phyloP scores from a whole-genome alignment of 2,113 vertebrate genomes.

The human (Homo sapiens) region DNA sequence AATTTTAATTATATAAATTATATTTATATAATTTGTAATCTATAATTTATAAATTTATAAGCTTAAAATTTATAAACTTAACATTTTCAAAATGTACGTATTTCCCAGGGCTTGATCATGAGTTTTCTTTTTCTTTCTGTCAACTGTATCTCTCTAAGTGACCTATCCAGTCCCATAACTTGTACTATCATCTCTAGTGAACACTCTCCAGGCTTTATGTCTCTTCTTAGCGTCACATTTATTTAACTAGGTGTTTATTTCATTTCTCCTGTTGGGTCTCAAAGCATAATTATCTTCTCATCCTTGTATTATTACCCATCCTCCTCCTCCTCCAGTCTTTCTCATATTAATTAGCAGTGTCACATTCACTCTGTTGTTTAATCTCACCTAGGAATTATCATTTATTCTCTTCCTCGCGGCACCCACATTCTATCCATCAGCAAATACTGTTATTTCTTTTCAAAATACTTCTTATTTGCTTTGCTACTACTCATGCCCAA shows the following conservation, averaged over 20 bases:
- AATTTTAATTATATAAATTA: no score
- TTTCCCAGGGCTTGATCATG: background rate
- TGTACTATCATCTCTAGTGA: background rate
- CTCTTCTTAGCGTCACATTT: background rate
- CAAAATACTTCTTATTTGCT: slow-evolving; percentile 2
- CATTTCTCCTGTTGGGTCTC: background rate
- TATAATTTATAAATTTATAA: background rate
- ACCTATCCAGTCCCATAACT: background rate
- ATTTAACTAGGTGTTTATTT: background rate
- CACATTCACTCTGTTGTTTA: background rate
- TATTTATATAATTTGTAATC: no score
- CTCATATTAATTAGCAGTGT: background rate
- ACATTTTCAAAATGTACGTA: background rate
- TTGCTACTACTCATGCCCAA: background rate
- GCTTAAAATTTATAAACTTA: background rate
- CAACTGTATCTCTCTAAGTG: background rate
- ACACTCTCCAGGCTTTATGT: background rate
- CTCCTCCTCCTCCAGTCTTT: background rate
- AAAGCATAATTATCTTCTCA: background rate
- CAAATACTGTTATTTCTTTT: background rate
- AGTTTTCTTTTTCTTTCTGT: background rate
- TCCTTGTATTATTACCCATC: background rate
- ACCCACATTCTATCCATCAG: background rate
- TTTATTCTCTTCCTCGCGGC: background rate
- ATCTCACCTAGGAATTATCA: background rate